These are phyloP conservation scores for Cantharis flavilabris DNA, from an alignment of 2,888 invertebrate genomes.

Conservation along the genomic window DNA sequence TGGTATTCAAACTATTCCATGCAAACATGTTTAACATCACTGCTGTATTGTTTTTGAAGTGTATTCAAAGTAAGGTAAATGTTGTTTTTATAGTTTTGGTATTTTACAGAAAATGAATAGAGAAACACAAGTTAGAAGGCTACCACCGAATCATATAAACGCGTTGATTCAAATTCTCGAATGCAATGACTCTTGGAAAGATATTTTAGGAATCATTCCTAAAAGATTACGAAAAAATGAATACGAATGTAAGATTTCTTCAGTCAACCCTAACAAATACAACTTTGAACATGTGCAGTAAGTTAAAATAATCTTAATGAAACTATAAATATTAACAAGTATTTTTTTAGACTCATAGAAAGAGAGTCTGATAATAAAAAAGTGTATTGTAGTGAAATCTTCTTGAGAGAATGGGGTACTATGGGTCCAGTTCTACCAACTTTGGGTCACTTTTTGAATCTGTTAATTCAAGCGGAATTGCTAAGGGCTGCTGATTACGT, in stretches of 20 bases:
- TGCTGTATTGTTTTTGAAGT: not conserved
- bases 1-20: not conserved
- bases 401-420: conserved; percentile 88
- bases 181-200: conserved; percentile 21
- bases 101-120: conserved; percentile 43
- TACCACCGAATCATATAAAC: conserved; percentile 64
- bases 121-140: conserved; percentile 71
- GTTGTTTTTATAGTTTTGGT: not conserved
- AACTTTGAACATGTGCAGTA: conserved; percentile 23
- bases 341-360: conserved; percentile 65
- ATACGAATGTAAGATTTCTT: conserved; percentile 10
- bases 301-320: not conserved
- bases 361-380: conserved; percentile 59
- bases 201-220: conserved; percentile 20
- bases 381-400: conserved; percentile 69
- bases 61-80: not conserved
- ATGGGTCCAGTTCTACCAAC: conserved; percentile 76
- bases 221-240: conserved; percentile 4
- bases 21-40: not conserved
- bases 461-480: conserved; percentile 70
- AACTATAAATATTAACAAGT: not conserved
- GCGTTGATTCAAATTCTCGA: conserved; percentile 66
- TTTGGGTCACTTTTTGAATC: conserved; percentile 64
- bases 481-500: conserved; percentile 80
- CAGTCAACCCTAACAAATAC: conserved; percentile 13